A percentile compares a stretch with the other conserved stretches of the same genome.
Evolutionary conservation across 92 coral and sea anemone species (phyloP).

Genomic region (Umimayanthus kanabou): DNA sequence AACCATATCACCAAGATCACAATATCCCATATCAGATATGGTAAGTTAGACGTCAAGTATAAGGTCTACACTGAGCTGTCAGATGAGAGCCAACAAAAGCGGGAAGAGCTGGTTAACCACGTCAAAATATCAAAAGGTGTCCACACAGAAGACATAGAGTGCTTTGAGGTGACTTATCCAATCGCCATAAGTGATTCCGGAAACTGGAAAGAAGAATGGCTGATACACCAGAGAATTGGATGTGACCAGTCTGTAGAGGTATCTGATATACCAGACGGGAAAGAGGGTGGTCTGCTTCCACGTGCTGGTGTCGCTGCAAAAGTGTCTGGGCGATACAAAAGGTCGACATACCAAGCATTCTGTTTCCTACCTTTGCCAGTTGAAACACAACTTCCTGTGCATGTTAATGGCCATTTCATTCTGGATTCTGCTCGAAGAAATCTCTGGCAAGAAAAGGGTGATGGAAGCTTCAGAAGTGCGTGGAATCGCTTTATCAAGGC

Average conservation of each 20-base stretch:
- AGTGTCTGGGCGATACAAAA: conserved; percentile 13
- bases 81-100: conserved; percentile 44
- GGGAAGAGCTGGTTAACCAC: conserved; percentile 50
- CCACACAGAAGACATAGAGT: conserved; percentile 54
- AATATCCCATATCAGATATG: conserved; percentile 60
- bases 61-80: conserved; percentile 56
- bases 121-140: conserved; percentile 45
- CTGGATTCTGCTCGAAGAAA: conserved; percentile 88
- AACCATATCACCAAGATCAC: conserved; percentile 74
- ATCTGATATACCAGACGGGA: conserved; percentile 67
- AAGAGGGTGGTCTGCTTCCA: conserved; percentile 72
- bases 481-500: conserved; percentile 81
- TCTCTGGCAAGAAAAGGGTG: conserved; percentile 73
- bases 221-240: conserved; percentile 77
- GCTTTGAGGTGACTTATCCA: conserved; percentile 65
- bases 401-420: conserved; percentile 90
- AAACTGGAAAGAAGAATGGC: conserved; percentile 59
- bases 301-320: conserved; percentile 90
- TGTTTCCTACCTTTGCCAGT: conserved; percentile 86
- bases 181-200: conserved; percentile 52
- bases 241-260: not conserved
- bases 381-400: conserved; percentile 78
- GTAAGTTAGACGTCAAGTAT: conserved; percentile 42
- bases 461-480: conserved; percentile 47
- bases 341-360: conserved; percentile 50